Evolutionary conservation across 2,113 vertebrate genomes (phyloP).

Genomic region (Lepisosteus oculatus): DNA sequence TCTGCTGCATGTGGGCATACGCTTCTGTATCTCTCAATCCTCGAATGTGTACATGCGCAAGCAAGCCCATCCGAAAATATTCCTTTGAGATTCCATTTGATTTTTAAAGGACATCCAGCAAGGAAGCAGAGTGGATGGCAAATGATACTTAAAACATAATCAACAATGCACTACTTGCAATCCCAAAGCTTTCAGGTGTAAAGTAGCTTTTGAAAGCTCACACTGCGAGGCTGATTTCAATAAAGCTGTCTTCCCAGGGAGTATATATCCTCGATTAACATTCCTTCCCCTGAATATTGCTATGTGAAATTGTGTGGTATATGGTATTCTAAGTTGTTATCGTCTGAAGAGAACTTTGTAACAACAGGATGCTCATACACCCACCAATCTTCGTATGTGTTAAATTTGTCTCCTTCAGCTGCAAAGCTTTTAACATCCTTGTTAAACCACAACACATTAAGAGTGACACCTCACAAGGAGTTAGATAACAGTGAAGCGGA

Average conservation of each 20-base stretch:
- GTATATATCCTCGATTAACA: neutral
- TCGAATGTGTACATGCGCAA: conserved; percentile 9
- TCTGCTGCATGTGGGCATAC: neutral
- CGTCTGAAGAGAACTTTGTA: conserved; percentile 2
- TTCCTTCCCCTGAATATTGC: neutral
- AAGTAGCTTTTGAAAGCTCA: neutral
- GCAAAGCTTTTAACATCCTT: neutral
- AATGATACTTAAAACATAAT: conserved; percentile 16
- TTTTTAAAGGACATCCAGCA: conserved; percentile 5
- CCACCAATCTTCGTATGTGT: too few relatives aligned
- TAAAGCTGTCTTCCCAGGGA: conserved; percentile 2
- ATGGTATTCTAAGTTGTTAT: conserved; percentile 9
- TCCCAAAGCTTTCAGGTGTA: conserved; percentile 18
- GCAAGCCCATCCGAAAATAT: neutral
- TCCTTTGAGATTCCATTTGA: neutral
- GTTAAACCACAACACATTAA: too few relatives aligned
- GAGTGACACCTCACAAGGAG: too few relatives aligned
- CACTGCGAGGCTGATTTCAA: conserved; percentile 16
- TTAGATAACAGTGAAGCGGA: too few relatives aligned
- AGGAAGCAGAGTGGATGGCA: conserved; percentile 11
- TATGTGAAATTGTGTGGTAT: neutral
- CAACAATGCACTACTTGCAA: neutral
- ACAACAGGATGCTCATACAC: neutral
- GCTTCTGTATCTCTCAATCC: conserved; percentile 5
- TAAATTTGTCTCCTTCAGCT: too few relatives aligned